Evolutionary conservation across 2,113 vertebrate genomes (phyloP), one percentile per base, ranked within the genome.

Genomic region (Cebidichthys violaceus): DNA sequence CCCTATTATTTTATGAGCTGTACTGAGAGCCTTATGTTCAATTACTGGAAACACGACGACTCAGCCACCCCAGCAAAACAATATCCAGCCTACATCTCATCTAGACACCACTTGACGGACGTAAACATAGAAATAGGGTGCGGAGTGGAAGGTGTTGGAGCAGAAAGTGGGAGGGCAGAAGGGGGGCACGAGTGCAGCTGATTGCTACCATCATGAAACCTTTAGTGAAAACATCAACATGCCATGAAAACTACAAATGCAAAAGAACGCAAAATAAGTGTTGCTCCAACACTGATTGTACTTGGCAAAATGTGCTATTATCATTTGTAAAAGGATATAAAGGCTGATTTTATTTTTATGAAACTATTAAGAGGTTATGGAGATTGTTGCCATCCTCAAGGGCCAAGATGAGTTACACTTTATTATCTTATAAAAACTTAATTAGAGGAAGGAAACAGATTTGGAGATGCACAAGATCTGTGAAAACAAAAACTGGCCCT

Each of bases 31-130:
- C 91, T 88, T 89, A 82, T 95, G 94, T 95, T 95, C 95, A 95
- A 95, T 95, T 95, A 96, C 85, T 65, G 88, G 81, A 90, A 95
- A 94, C 93, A 94, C 82, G 86, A 86, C 65, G 85, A 87, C 85
- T 82, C 81, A 35, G 75, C 77, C 27, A 77, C 39, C 79, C 79
- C 85, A 65, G 77, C 69, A 88, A 93, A 90, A 88, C 90, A 93
- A 95, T 95, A 94, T 92, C 89, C 85, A 84, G 80, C 70, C 84
- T 79, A 90, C 90, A 92, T 91, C 83, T 90, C 81, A 91, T 88
- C 80, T 71, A 77, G 85, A 78, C 81, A 85, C 43, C 87, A 83
- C 84, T 88, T 91, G 90, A 91, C 85, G 88, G 90, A 90, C 79
- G 43, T 81, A 90, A 86, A 90, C 82, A 91, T 83, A 85, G 81